A percentile compares a stretch with the other conserved stretches of the same genome.
Conservation (phyloP, 2,888 invertebrate species). For the Holacanthella duospinosa region DNA sequence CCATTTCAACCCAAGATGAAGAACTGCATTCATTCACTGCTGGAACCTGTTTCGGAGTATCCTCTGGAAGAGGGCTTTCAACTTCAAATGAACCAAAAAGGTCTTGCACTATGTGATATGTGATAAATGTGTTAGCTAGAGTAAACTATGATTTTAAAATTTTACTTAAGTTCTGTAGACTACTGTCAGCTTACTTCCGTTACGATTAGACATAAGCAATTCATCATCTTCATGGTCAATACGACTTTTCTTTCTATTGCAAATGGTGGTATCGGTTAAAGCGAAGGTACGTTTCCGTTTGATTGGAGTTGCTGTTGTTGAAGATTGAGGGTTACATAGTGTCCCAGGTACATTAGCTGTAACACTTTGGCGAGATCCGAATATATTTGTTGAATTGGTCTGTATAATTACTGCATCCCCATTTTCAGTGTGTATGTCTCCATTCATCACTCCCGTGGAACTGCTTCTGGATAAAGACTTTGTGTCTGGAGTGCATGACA, state of each 20-base stretch:
- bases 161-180: not conserved
- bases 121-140: no score
- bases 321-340: not conserved
- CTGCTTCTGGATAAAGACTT: no score
- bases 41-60: not conserved
- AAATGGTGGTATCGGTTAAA: no score
- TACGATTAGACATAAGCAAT: not conserved
- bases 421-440: not conserved
- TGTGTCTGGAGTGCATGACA: not conserved
- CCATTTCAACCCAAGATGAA: conserved; percentile 76
- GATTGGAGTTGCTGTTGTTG: not conserved
- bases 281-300: not conserved
- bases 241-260: not conserved
- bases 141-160: not conserved
- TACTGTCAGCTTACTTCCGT: not conserved
- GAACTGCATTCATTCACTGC: not conserved
- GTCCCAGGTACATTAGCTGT: not conserved
- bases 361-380: not conserved
- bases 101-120: not conserved
- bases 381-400: not conserved
- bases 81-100: not conserved
- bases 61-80: not conserved
- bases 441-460: not conserved
- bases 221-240: not conserved
- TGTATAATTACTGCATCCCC: no score